Base-by-base conservation (phyloP, 2,888 invertebrate genomes). In the Octonoba sinensis region DNA sequence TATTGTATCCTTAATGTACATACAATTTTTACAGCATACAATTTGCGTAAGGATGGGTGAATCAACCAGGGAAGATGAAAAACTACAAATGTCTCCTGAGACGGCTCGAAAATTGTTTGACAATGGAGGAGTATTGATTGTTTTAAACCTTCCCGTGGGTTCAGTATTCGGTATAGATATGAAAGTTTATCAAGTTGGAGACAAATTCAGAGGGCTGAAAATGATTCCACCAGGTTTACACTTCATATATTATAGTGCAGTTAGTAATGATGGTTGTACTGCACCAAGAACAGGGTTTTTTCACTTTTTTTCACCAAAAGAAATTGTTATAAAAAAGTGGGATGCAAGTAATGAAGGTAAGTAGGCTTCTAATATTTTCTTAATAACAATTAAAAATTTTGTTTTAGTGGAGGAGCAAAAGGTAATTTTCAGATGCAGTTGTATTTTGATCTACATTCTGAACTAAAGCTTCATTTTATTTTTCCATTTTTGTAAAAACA, bases 171-270 rank as follows among this genome's bases (percentile, higher is more conserved):
- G 99, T n/a, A 95, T 97, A 84, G 99, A 99, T 89, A 91, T 95
- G 88, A 93, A 94, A 87, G 92, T 93, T 0, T 98, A 97, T 94
- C 93, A 93, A 84, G 94, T 95, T 0, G 97, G 95, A 2, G 93
- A 95, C 77, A 94, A 94, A 87, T 99, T 99, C 89, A 92, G 93
- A 86, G 99, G 99, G 0, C 92, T 99, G 44, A 99, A 99, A 91
- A 97, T 99, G 97, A 98, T 99, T 86, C 99, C 99, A 0, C 96
- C 97, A 1, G 99, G 99, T 8, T 90, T 97, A 72, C 99, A 99
- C 89, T 97, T 94, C 87, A 91, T 99, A 18, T 96, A 96, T 90
- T 97, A 94, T 88, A 94, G 94, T 78, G 84, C 83, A 12, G 84
- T 85, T 0, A 90, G 89, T 85, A 89, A 89, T 84, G 89, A 90